These are phyloP conservation scores for Microcebus griseorufus DNA, from an alignment of 2,113 vertebrate genomes.

Conservation along the genomic window DNA sequence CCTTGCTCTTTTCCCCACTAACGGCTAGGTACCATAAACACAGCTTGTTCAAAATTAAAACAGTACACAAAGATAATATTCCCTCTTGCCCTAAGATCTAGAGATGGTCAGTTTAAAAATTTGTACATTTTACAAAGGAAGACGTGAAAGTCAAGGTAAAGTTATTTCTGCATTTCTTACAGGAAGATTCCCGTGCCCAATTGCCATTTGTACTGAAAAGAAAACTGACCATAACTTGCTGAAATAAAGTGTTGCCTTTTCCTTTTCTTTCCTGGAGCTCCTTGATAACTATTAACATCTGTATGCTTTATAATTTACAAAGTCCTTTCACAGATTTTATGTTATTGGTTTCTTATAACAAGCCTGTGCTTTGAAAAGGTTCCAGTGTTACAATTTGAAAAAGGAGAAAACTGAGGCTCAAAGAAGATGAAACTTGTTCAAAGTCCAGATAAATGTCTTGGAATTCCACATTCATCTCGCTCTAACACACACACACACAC, in stretches of 20 bases:
- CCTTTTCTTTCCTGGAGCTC: constrained; percentile 2
- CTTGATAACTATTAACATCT: constrained; percentile 25
- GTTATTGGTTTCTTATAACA: not conserved
- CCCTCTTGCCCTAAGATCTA: not conserved
- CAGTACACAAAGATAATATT: not conserved
- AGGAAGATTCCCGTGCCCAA: not conserved
- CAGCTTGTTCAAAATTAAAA: constrained; percentile 37
- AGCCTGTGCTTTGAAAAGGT: not conserved
- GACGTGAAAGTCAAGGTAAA: not conserved
- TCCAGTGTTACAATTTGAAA: not conserved
- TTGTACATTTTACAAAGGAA: not conserved
- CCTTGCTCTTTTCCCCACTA: not conserved
- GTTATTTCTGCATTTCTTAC: not conserved
- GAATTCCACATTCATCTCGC: not conserved
- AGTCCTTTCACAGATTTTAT: constrained; percentile 6
- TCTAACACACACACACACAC: not conserved
- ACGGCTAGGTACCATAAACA: not conserved
- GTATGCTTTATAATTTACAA: not conserved
- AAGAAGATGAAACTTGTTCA: not conserved
- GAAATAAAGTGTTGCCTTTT: not conserved
- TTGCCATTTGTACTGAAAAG: not conserved
- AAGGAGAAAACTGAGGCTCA: not conserved
- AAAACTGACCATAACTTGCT: not conserved
- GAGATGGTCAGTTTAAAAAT: not conserved
- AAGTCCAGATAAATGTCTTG: not conserved